phyloP scores from a whole-genome alignment of 1,140 invertebrate genomes.

The Orchesella cincta region DNA sequence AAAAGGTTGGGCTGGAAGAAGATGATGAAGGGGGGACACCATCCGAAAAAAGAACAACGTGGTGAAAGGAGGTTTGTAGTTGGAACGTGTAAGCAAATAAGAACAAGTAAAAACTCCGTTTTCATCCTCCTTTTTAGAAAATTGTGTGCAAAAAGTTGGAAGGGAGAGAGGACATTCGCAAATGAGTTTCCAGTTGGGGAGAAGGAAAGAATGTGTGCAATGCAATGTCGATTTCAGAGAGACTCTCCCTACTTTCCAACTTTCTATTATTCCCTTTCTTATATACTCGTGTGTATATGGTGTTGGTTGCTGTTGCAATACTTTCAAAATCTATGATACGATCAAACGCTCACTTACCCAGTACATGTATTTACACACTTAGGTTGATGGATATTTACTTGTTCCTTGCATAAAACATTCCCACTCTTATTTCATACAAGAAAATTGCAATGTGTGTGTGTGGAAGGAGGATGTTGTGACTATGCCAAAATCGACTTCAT shows the following conservation, averaged over 20 bases:
- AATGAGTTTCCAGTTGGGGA: conserved; percentile 2
- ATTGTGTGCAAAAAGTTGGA: not conserved
- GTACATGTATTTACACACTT: no score
- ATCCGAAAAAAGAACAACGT: no score
- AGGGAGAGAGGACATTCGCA: conserved; percentile 8
- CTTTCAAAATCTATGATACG: no score
- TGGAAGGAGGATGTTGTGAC: no score
- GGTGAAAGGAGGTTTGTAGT: no score
- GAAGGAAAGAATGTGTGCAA: conserved; percentile 3
- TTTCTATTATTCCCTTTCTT: not conserved
- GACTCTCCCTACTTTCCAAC: not conserved
- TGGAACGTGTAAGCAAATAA: not conserved
- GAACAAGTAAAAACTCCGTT: not conserved
- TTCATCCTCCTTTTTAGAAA: not conserved
- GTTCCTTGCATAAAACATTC: no score
- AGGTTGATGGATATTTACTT: no score
- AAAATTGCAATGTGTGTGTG: not conserved
- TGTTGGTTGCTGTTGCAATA: not conserved
- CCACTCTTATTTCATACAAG: no score
- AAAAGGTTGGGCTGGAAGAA: not conserved
- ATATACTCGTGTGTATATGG: not conserved
- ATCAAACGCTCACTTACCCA: no score
- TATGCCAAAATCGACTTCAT: not conserved
- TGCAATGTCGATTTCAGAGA: not conserved
- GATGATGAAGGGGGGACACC: not conserved